A percentile compares a stretch with the other conserved stretches of the same genome.
Conservation (phyloP, 2,888 invertebrate genomes). For the Stenolophus ochropezus region DNA sequence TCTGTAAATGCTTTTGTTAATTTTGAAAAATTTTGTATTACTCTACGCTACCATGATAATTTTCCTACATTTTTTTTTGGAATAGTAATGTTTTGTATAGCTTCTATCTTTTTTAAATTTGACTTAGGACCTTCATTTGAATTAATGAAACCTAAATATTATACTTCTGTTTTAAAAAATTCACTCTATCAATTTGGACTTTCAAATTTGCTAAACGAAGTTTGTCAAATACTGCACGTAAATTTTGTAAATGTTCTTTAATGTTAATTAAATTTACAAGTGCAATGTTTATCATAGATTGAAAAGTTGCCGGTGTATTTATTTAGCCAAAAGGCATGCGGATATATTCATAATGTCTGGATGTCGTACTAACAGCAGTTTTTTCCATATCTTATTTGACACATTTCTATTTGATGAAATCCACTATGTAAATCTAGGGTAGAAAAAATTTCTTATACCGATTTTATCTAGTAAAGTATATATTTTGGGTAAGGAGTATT, state of each 20-base stretch:
- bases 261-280: slow-evolving; percentile 60
- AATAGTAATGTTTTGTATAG: slow-evolving; percentile 33
- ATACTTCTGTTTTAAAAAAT: background rate
- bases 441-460: slow-evolving; percentile 62
- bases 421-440: slow-evolving; percentile 15
- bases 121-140: too few relatives aligned
- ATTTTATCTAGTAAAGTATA: slow-evolving; percentile 63
- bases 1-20: slow-evolving; percentile 58
- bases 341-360: slow-evolving; percentile 66
- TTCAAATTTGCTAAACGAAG: background rate
- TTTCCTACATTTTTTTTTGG: slow-evolving; percentile 57
- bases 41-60: slow-evolving; percentile 47
- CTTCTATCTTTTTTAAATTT: too few relatives aligned
- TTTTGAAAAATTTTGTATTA: slow-evolving; percentile 48
- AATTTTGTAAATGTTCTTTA: slow-evolving; percentile 23
- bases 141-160: slow-evolving; percentile 28
- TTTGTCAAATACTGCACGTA: too few relatives aligned
- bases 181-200: background rate
- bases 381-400: slow-evolving; percentile 63
- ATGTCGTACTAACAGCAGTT: slow-evolving; percentile 66
- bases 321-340: slow-evolving; percentile 67
- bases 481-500: slow-evolving; percentile 63
- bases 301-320: slow-evolving; percentile 67
- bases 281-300: slow-evolving; percentile 66
- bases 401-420: slow-evolving; percentile 65